A percentile compares a stretch with the other conserved stretches of the same genome.
Conservation (phyloP, 2,797 vertebrate genomes). For the Girardinus metallicus region DNA sequence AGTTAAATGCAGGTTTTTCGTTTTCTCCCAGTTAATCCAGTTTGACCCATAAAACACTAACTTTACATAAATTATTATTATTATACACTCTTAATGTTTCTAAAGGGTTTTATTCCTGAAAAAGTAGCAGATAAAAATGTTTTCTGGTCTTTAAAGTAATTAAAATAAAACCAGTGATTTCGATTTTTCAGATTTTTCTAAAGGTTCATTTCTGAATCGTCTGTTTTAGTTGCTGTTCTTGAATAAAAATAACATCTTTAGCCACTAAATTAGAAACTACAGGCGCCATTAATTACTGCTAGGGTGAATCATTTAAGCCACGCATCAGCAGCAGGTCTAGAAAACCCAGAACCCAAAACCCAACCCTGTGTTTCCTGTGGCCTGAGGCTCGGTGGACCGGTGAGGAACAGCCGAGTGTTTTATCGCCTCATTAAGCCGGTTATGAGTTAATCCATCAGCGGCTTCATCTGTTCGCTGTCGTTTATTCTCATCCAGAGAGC, state of each 20-base stretch:
- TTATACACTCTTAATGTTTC: too few species aligned
- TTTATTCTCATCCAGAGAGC: constrained; percentile 1
- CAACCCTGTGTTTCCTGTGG: not conserved
- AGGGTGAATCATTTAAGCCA: not conserved
- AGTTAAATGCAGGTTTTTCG: too few species aligned
- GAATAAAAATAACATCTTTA: not conserved
- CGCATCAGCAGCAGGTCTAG: constrained; percentile 1
- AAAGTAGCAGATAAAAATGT: too few species aligned
- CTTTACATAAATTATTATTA: too few species aligned
- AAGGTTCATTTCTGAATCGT: not conserved
- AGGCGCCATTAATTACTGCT: not conserved
- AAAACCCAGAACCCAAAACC: not conserved
- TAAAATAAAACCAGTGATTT: too few species aligned
- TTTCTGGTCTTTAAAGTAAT: too few species aligned
- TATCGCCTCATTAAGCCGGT: not conserved
- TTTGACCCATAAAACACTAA: too few species aligned
- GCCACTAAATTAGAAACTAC: not conserved
- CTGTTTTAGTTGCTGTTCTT: not conserved
- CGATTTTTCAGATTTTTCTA: not conserved
- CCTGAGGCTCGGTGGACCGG: not conserved
- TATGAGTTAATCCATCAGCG: constrained; percentile 12
- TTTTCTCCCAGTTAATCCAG: too few species aligned
- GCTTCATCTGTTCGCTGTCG: not conserved
- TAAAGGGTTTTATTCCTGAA: too few species aligned
- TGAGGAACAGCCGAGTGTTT: constrained; percentile 1